Conservation (phyloP, 1,140 invertebrate genomes). For the Lordiphosa stackelbergi region DNA sequence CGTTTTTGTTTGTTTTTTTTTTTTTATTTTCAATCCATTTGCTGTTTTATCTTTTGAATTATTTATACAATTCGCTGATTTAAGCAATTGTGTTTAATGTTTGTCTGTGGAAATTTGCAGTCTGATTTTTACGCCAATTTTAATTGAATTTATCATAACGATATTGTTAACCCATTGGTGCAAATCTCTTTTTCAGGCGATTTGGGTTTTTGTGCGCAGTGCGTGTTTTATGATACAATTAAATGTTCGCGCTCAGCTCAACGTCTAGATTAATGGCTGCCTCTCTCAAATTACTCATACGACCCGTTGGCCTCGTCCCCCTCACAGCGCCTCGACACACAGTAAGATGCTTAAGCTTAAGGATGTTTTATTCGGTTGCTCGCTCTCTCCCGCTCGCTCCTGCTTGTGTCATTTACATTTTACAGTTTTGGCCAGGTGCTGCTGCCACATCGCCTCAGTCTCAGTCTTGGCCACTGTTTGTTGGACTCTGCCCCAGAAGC, state of each 20-base stretch:
- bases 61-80: constrained; percentile 26
- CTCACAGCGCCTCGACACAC: constrained; percentile 3
- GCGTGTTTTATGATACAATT: constrained; percentile 66
- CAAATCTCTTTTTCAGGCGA: no score
- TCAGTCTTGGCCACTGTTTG: no score
- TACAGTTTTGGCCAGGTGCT: constrained; percentile 12
- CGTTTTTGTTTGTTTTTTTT: neutral
- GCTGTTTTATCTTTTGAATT: neutral
- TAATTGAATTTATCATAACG: neutral
- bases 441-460: neutral
- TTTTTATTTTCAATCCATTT: constrained; percentile 5
- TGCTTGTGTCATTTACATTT: constrained; percentile 45
- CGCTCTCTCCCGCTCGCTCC: neutral
- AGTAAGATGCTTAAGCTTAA: constrained; percentile 16
- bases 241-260: constrained; percentile 37
- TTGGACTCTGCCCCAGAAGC: constrained; percentile 3
- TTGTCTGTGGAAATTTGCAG: constrained; percentile 18
- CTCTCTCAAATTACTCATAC: constrained; percentile 70
- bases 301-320: constrained; percentile 33
- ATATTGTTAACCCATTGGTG: no score
- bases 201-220: constrained; percentile 10
- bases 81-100: constrained; percentile 1
- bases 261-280: constrained; percentile 59
- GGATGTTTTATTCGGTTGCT: constrained; percentile 1
- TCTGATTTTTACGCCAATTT: constrained; percentile 10